These are phyloP conservation scores for Pilophorus perplexus DNA, from an alignment of 2,888 invertebrate species.

Conservation along the genomic window DNA sequence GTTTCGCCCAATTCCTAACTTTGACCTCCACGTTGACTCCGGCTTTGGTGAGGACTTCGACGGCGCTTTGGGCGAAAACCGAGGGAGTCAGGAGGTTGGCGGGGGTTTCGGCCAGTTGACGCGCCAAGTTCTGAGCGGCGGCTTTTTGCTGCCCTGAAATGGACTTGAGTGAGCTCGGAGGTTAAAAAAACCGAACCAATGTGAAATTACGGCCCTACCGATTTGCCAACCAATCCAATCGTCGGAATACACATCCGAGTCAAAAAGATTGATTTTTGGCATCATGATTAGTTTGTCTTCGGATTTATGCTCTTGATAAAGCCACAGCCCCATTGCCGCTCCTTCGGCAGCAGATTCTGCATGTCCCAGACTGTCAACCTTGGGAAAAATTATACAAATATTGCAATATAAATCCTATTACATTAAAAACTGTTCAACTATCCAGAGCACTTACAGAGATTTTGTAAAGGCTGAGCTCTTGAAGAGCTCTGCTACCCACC, in stretches of 20 bases:
- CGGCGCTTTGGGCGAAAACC: conserved; percentile 69
- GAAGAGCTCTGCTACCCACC: conserved; percentile 60
- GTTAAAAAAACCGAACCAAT: neutral
- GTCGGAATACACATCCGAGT: conserved; percentile 55
- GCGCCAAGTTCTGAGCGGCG: conserved; percentile 74
- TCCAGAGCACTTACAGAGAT: conserved; percentile 1
- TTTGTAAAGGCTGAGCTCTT: conserved; percentile 59
- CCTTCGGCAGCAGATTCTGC: conserved; percentile 80
- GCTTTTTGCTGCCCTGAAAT: conserved; percentile 65
- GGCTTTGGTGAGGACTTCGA: conserved; percentile 57
- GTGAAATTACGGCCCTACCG: conserved; percentile 52
- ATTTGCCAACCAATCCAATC: conserved; percentile 69
- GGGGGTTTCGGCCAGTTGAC: conserved; percentile 75
- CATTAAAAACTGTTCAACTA: too few relatives aligned
- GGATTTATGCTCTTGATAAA: conserved; percentile 70
- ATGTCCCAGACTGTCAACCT: conserved; percentile 69
- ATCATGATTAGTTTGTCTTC: conserved; percentile 52
- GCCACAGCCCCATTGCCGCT: conserved; percentile 65
- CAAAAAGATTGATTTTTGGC: conserved; percentile 59
- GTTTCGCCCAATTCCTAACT: conserved; percentile 72
- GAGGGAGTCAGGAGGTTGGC: conserved; percentile 78
- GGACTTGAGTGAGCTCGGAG: too few relatives aligned
- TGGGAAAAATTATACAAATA: too few relatives aligned
- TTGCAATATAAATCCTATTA: too few relatives aligned
- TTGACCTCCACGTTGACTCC: conserved; percentile 64